Evolutionary conservation across 2,888 invertebrate species (phyloP).

Genomic region (Zaprionus bogoriensis): DNA sequence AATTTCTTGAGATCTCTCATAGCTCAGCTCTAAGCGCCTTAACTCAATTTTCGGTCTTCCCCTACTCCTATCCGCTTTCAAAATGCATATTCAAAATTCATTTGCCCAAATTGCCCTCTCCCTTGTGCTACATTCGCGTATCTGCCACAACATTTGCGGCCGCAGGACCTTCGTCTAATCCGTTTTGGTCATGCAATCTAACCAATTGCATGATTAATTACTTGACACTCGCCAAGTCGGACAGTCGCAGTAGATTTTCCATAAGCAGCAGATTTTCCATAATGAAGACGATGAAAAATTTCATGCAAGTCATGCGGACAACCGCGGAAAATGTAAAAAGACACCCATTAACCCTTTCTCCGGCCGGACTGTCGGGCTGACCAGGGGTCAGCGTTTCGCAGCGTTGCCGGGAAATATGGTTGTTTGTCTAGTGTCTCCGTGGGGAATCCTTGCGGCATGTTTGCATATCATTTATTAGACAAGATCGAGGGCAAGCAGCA

Average conservation of each 20-base stretch:
- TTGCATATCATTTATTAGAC: constrained; percentile 65
- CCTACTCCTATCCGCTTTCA: too few species aligned
- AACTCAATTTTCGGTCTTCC: too few species aligned
- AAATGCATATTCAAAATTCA: constrained; percentile 23
- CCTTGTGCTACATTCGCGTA: constrained; percentile 9
- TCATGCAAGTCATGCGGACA: constrained; percentile 57
- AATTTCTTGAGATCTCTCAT: too few species aligned
- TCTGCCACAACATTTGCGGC: constrained; percentile 41
- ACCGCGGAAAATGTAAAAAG: constrained; percentile 54
- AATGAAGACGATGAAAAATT: constrained; percentile 39
- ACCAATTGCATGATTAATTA: constrained; percentile 71
- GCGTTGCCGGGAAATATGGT: too few species aligned
- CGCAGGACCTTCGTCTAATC: constrained; percentile 53
- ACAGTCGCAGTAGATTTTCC: constrained; percentile 15
- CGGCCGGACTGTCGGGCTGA: too few species aligned
- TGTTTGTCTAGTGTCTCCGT: constrained; percentile 42
- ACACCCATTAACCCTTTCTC: constrained; percentile 64
- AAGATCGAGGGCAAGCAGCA: too few species aligned
- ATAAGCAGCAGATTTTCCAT: constrained; percentile 23
- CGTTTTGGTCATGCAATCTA: constrained; percentile 60
- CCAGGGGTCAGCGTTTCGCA: constrained; percentile 69
- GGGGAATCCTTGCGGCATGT: constrained; percentile 60
- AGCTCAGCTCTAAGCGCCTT: too few species aligned
- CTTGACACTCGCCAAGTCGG: constrained; percentile 34
- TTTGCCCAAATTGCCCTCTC: constrained; percentile 7